Base-by-base conservation (phyloP, 2,888 invertebrate species). In the Pollenia angustigena region DNA sequence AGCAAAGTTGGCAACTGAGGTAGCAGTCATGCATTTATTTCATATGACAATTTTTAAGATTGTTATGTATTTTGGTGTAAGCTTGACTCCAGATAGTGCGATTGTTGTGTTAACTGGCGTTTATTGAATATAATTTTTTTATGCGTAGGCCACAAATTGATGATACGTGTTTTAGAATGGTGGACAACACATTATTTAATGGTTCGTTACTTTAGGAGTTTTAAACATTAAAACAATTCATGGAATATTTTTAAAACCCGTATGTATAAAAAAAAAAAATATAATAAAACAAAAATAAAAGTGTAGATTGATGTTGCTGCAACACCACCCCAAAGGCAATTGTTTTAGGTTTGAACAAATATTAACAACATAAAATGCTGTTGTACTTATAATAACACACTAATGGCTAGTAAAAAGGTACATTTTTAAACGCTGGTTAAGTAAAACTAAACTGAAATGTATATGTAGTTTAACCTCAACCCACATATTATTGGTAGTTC, bases 71-170 rank as follows among this genome's bases (percentile, higher is more conserved):
- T 60, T 75, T 62, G 46, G 50, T 64, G 42, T 23, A 66, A 58
- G 48, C 66, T 72, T 64, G 82, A 50, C 60, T 76, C 44, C 23
- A 71, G 83, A 83, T 83, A 83, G 48, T 40, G 71, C 76, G 71
- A 60, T 76, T 76, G 68, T 69, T 62, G 44, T 60, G n/a, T 69
- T 68, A 69, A 69, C 60, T 82, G 76, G 82, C 82, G 76, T 82
- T 82, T 82, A 82, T 82, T 82, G 82, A 82, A 82, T 82, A 76
- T 69, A 80, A 50, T 64, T 62, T 42, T 79, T 23, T 68, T 79
- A 68, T 76, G 89, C 90, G 90, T 90, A 90, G 90, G 89, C 88
- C 66, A 87, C 86, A 87, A 88, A 89, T 88, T 87, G 87, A 83
- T 87, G 88, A 89, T 86, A 85, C 79, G 68, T 80, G 84, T 75